Conservation (phyloP, 2,113 vertebrate species). For the Hippocampus mohnikei region DNA sequence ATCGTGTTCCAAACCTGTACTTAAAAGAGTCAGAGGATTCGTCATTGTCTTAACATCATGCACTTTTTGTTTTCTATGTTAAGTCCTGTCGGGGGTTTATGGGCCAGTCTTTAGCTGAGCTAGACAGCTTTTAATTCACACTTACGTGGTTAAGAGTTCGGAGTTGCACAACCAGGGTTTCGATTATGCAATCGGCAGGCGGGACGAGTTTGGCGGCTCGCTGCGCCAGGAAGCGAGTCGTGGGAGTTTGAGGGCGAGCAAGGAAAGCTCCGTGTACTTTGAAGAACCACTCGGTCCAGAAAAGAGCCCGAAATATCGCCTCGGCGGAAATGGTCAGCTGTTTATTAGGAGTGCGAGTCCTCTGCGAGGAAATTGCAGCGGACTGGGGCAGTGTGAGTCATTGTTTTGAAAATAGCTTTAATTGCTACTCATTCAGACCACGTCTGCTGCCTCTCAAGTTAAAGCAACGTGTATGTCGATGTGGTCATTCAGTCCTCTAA, state of each 20-base stretch:
- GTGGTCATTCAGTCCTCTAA: neutral
- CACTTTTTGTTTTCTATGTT: neutral
- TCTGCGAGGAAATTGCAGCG: neutral
- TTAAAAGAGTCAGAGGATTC: slow-evolving; percentile 36
- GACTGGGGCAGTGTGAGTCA: slow-evolving; percentile 5
- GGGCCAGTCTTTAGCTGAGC: neutral
- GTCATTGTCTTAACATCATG: slow-evolving; percentile 31
- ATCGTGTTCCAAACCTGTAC: slow-evolving; percentile 39
- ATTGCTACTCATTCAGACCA: neutral
- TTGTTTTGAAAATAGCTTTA: slow-evolving; percentile 5
- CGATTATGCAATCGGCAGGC: slow-evolving; percentile 46
- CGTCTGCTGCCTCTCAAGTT: neutral
- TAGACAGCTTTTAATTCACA: slow-evolving; percentile 21
- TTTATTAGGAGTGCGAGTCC: neutral
- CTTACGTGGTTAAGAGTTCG: slow-evolving; percentile 2
- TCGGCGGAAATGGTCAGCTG: slow-evolving; percentile 29
- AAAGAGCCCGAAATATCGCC: slow-evolving; percentile 23
- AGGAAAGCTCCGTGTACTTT: slow-evolving; percentile 7
- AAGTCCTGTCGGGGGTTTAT: slow-evolving; percentile 11
- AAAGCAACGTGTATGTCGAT: neutral
- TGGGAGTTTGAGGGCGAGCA: slow-evolving; percentile 2
- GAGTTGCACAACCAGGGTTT: slow-evolving; percentile 34
- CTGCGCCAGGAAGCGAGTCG: slow-evolving; percentile 15
- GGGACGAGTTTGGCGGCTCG: slow-evolving; percentile 12
- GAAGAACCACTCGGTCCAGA: slow-evolving; percentile 15